phyloP scores from a whole-genome alignment of 2,113 vertebrate genomes.

The Proterorhinus semilunaris region DNA sequence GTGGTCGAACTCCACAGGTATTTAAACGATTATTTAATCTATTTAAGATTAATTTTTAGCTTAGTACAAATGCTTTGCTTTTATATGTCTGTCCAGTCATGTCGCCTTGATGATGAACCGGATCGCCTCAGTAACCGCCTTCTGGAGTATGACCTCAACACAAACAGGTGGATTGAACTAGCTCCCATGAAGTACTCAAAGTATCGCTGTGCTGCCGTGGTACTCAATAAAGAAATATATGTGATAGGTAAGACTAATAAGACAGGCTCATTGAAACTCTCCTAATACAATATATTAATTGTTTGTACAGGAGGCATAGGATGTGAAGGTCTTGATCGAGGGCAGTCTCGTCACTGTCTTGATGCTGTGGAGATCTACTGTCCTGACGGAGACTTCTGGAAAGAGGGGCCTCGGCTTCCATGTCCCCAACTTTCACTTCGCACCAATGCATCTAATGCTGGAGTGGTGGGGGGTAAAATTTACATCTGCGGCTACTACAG shows the following conservation, averaged over 20 bases:
- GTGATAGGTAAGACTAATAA: conserved; percentile 84
- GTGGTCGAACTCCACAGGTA: conserved; percentile 96
- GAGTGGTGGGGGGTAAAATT: conserved; percentile 87
- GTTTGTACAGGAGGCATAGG: conserved; percentile 90
- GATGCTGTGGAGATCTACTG: conserved; percentile 93
- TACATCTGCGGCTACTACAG: conserved; percentile 95
- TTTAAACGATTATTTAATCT: not conserved
- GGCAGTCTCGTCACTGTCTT: conserved; percentile 92
- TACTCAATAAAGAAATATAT: conserved; percentile 87
- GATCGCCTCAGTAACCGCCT: conserved; percentile 91
- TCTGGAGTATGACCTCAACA: conserved; percentile 86
- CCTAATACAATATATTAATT: not conserved
- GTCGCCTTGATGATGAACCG: conserved; percentile 90
- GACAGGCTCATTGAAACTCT: not conserved
- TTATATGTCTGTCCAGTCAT: conserved; percentile 73
- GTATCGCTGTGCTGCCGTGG: conserved; percentile 89
- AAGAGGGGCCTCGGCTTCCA: conserved; percentile 86
- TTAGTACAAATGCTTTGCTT: conserved; percentile 54
- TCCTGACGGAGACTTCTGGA: conserved; percentile 89
- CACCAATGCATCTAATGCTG: conserved; percentile 84
- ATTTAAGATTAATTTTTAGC: not conserved
- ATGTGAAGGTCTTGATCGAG: conserved; percentile 85
- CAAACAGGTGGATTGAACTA: conserved; percentile 86
- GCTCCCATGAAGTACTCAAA: conserved; percentile 91
- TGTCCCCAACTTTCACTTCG: conserved; percentile 85